Evolutionary conservation across 2,113 vertebrate genomes (phyloP).

Genomic region (Thinocorus orbignyianus): DNA sequence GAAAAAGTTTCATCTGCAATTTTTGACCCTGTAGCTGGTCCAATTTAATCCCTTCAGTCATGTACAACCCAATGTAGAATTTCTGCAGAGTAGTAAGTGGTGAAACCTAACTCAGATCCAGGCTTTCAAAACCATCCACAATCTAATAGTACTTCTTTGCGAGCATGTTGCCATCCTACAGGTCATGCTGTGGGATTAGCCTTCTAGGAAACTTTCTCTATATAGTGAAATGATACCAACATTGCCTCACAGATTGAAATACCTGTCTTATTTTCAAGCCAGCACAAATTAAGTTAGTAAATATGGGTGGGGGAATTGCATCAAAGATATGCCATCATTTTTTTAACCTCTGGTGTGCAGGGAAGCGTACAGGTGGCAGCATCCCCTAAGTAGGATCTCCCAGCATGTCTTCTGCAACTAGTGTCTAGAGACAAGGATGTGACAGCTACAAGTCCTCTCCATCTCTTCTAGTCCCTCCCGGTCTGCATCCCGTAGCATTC

Average conservation of each 20-base stretch:
- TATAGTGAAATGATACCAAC: not conserved
- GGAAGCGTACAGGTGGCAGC: not conserved
- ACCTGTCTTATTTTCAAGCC: not conserved
- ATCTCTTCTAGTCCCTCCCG: not conserved
- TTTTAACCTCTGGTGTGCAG: not conserved
- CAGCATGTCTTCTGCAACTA: not conserved
- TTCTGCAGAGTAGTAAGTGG: not conserved
- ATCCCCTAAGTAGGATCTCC: not conserved
- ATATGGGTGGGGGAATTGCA: not conserved
- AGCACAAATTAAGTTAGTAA: not conserved
- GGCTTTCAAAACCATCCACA: not conserved
- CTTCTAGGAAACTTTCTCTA: not conserved
- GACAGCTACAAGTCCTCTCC: not conserved
- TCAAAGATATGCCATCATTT: not conserved
- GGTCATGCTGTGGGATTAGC: not conserved
- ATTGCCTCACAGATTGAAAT: not conserved
- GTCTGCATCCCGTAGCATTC: rapidly evolving
- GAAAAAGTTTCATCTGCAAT: not conserved
- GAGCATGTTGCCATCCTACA: not conserved
- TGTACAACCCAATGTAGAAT: not conserved
- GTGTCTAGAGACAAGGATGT: not conserved
- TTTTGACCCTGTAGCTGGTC: not conserved
- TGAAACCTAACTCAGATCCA: not conserved
- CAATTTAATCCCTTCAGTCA: not conserved
- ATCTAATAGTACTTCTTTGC: not conserved